Percentiles rank a stretch among this genome's conserved stretches.
Conservation (phyloP, 1,140 invertebrate species). For the Leptonema lineaticorne region DNA sequence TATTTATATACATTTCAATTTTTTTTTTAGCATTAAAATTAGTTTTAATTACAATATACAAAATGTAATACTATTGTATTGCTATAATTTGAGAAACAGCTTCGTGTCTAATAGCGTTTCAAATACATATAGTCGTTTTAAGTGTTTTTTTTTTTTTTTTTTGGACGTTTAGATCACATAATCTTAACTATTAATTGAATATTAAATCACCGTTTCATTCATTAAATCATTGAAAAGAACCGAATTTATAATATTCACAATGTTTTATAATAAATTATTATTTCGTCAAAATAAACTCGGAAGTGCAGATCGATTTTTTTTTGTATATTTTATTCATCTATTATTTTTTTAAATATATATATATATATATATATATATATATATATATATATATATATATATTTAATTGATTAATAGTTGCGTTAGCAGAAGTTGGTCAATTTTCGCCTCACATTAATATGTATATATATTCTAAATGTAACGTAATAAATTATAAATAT, state of each 20-base stretch:
- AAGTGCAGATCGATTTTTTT: conserved; percentile 7
- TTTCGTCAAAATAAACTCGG: conserved; percentile 2
- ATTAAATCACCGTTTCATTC: conserved; percentile 21
- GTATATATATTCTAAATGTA: conserved; percentile 13
- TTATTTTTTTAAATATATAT: neutral
- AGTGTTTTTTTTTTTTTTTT: neutral
- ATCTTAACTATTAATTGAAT: conserved; percentile 27
- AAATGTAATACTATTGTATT: conserved; percentile 39
- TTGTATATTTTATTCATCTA: neutral
- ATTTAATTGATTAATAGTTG: neutral
- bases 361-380: neutral
- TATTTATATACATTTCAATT: conserved; percentile 26
- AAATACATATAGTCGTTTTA: neutral
- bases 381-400: neutral
- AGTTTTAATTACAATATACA: conserved; percentile 15
- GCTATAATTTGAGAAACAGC: conserved; percentile 40
- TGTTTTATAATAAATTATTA: neutral
- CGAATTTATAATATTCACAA: conserved; percentile 1
- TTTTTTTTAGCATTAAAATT: conserved; percentile 6
- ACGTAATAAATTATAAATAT: conserved; percentile 17
- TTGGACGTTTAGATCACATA: conserved; percentile 38
- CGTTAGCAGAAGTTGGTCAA: too few species aligned
- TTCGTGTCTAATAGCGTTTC: conserved; percentile 35
- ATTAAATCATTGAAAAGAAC: neutral
- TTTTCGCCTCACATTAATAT: too few species aligned